Conservation (phyloP, 2,113 vertebrate genomes). For the Paratilapia polleni region DNA sequence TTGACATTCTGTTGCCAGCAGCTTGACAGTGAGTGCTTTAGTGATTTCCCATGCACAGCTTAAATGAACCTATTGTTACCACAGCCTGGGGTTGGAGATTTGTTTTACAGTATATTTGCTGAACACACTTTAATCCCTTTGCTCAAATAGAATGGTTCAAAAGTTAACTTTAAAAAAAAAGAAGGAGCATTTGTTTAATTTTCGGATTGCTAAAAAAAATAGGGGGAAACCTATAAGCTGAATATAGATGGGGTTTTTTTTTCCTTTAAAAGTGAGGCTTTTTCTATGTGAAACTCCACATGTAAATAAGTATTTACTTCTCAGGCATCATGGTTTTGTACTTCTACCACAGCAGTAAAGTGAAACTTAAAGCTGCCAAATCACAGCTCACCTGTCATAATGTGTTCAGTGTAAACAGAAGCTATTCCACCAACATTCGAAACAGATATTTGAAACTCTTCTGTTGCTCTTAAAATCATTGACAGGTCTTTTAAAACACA, state of each 20-base stretch:
- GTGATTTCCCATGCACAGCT: slow-evolving; percentile 51
- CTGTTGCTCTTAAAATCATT: neutral
- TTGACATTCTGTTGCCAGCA: slow-evolving; percentile 53
- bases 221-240: neutral
- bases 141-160: slow-evolving; percentile 2
- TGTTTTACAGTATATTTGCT: slow-evolving; percentile 50
- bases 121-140: slow-evolving; percentile 49
- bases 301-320: neutral
- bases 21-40: slow-evolving; percentile 48
- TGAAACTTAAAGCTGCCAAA: neutral
- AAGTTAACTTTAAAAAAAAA: neutral
- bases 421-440: neutral
- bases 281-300: neutral
- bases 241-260: neutral
- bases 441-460: neutral
- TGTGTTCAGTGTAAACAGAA: neutral
- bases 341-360: neutral
- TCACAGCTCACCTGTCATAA: neutral
- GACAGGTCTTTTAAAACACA: neutral
- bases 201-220: neutral
- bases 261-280: neutral
- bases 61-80: slow-evolving; percentile 60
- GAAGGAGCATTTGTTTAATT: neutral
- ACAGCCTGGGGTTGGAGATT: slow-evolving; percentile 48
- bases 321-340: too few relatives aligned